Evolutionary conservation across 2,888 invertebrate species (phyloP).

Genomic region (Dryococelus australis): DNA sequence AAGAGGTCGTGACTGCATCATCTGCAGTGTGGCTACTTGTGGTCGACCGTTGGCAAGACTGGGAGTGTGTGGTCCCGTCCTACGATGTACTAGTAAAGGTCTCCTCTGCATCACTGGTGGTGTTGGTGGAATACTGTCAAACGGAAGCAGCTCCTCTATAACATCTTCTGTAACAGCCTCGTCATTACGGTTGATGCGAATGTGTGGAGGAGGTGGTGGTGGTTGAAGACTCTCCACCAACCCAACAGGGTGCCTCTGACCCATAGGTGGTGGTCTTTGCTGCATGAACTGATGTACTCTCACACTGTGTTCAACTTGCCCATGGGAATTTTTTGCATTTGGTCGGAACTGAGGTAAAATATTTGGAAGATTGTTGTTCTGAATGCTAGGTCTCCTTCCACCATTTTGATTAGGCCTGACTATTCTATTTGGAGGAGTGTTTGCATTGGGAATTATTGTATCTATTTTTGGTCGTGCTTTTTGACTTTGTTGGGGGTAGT

Average conservation of each 20-base stretch:
- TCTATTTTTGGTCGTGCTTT: slow-evolving; percentile 46
- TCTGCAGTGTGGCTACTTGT: slow-evolving; percentile 71
- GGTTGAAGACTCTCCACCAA: slow-evolving; percentile 60
- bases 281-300: slow-evolving; percentile 29
- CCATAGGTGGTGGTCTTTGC: slow-evolving; percentile 37
- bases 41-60: slow-evolving; percentile 53
- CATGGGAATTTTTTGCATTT: slow-evolving; percentile 66
- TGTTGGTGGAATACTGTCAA: slow-evolving; percentile 57
- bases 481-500: slow-evolving; percentile 41
- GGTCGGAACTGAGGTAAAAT: slow-evolving; percentile 77
- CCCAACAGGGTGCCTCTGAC: slow-evolving; percentile 28
- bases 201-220: slow-evolving; percentile 58
- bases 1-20: slow-evolving; percentile 64
- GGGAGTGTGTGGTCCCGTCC: slow-evolving; percentile 38
- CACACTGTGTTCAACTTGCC: slow-evolving; percentile 52
- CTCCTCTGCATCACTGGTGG: slow-evolving; percentile 59
- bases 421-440: neutral
- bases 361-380: slow-evolving; percentile 63
- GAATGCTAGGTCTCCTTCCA: neutral
- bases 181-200: slow-evolving; percentile 51
- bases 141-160: slow-evolving; percentile 35
- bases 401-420: slow-evolving; percentile 1
- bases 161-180: slow-evolving; percentile 44
- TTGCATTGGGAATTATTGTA: neutral
- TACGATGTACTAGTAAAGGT: slow-evolving; percentile 43